A percentile compares a stretch with the other conserved stretches of the same genome.
These are phyloP conservation scores for Spea hammondii DNA, from an alignment of 2,797 vertebrate species.

Conservation along the genomic window DNA sequence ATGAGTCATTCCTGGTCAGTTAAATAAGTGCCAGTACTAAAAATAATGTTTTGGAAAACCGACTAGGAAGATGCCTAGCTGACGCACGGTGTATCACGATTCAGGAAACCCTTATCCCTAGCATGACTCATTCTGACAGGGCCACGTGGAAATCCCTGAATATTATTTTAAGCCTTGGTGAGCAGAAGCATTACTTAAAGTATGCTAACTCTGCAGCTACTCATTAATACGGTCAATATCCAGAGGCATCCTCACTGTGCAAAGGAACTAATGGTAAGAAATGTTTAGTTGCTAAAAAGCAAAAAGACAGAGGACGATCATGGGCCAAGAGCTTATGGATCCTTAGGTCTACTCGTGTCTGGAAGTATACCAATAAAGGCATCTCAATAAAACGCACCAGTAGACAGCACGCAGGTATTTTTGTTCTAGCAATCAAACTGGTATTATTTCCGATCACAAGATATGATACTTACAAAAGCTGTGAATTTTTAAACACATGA, in stretches of 20 bases:
- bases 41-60: too few relatives aligned
- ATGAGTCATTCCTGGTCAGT: too few relatives aligned
- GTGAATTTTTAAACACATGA: too few relatives aligned
- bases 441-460: constrained; percentile 6
- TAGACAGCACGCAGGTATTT: not conserved
- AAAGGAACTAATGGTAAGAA: not conserved
- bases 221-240: constrained; percentile 23
- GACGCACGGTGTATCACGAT: not conserved
- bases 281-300: constrained; percentile 22
- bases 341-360: not conserved
- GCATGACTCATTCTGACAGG: constrained; percentile 35
- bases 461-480: too few relatives aligned
- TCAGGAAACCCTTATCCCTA: not conserved
- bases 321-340: constrained; percentile 3
- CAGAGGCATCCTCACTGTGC: constrained; percentile 8
- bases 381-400: not conserved
- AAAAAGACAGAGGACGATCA: not conserved
- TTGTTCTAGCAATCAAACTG: not conserved
- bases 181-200: constrained; percentile 5
- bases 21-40: too few relatives aligned
- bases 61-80: too few relatives aligned
- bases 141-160: constrained; percentile 9
- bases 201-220: constrained; percentile 15
- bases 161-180: constrained; percentile 27
- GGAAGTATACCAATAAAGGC: not conserved